phyloP scores from a whole-genome alignment of 2,888 invertebrate species.

The Brenthis ino region DNA sequence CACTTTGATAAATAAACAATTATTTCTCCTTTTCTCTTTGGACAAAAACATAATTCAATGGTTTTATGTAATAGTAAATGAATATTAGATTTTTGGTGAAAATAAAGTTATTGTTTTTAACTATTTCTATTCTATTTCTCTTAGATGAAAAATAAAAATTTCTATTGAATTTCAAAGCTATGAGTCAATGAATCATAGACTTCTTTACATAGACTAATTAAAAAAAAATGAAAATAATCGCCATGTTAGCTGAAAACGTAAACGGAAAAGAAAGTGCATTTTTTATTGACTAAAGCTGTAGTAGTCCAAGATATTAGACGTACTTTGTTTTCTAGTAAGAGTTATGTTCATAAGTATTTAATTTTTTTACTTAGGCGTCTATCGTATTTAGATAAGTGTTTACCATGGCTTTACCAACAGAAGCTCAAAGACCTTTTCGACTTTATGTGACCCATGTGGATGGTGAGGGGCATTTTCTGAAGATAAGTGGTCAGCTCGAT shows the following conservation, averaged over 20 bases:
- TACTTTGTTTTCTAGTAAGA: slow-evolving; percentile 46
- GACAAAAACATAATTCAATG: too few species aligned
- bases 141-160: slow-evolving; percentile 6
- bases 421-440: slow-evolving; percentile 64
- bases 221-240: slow-evolving; percentile 44
- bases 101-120: too few species aligned
- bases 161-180: slow-evolving; percentile 1
- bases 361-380: slow-evolving; percentile 33
- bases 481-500: slow-evolving; percentile 87
- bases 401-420: slow-evolving; percentile 64
- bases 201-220: slow-evolving; percentile 25
- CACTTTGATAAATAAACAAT: too few species aligned
- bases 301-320: slow-evolving; percentile 49
- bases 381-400: slow-evolving; percentile 27
- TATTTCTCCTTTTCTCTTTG: too few species aligned
- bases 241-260: slow-evolving; percentile 74
- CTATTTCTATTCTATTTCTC: background rate
- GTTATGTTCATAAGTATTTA: slow-evolving; percentile 53
- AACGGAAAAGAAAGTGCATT: slow-evolving; percentile 71
- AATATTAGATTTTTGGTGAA: too few species aligned
- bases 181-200: slow-evolving; percentile 15
- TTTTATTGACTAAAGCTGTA: slow-evolving; percentile 48
- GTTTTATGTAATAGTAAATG: too few species aligned
- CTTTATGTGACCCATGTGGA: slow-evolving; percentile 86
- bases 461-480: slow-evolving; percentile 85